Evolutionary conservation across 1,140 invertebrate genomes (phyloP).

Genomic region (Oryzaephilus surinamensis): DNA sequence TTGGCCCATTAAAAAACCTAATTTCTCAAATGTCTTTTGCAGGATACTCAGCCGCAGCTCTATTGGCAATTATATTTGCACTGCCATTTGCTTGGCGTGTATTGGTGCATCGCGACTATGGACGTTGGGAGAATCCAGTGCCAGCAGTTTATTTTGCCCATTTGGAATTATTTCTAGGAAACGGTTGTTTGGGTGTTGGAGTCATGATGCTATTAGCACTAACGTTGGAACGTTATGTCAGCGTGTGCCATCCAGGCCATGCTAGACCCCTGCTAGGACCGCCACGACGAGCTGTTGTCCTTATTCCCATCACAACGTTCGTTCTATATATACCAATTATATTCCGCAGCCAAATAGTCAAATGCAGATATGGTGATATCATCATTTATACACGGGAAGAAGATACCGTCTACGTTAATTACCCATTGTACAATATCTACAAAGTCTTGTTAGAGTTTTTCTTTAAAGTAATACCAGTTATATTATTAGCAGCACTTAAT

Average conservation of each 20-base stretch:
- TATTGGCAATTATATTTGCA: constrained; percentile 59
- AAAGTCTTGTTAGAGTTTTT: constrained; percentile 52
- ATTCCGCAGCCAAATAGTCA: constrained; percentile 48
- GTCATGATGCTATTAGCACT: constrained; percentile 71
- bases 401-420: constrained; percentile 38
- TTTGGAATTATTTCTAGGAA: constrained; percentile 62
- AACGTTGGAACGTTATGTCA: constrained; percentile 69
- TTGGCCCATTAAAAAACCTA: too few relatives aligned
- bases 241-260: constrained; percentile 66
- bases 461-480: constrained; percentile 50
- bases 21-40: constrained; percentile 27
- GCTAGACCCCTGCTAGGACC: constrained; percentile 48
- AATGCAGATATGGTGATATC: constrained; percentile 41
- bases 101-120: constrained; percentile 51
- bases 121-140: constrained; percentile 48
- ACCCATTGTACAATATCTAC: constrained; percentile 42
- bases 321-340: constrained; percentile 53
- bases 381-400: constrained; percentile 48
- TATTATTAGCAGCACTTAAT: constrained; percentile 57
- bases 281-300: constrained; percentile 46
- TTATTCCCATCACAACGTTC: constrained; percentile 52
- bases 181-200: constrained; percentile 59
- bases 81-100: constrained; percentile 60
- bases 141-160: constrained; percentile 64
- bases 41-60: constrained; percentile 61